Evolutionary conservation across 2,113 vertebrate genomes (phyloP).

Genomic region (Actenoides hombroni): DNA sequence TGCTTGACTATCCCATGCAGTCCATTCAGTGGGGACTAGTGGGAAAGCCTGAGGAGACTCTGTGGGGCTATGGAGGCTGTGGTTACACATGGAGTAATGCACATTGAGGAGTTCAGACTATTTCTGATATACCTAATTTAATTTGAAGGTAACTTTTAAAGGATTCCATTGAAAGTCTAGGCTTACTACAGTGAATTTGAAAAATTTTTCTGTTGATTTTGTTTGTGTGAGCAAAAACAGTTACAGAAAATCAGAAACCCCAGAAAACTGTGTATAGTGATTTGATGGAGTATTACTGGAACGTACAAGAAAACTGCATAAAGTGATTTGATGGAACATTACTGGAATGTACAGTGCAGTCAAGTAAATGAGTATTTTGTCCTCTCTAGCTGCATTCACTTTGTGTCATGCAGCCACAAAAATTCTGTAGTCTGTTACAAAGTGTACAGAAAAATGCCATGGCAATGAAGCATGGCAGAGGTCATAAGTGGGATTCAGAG

Average conservation of each 20-base stretch:
- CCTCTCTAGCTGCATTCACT: not conserved
- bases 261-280: not conserved
- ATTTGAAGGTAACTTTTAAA: not conserved
- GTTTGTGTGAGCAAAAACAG: not conserved
- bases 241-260: not conserved
- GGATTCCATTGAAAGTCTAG: not conserved
- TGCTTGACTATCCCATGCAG: rapidly evolving
- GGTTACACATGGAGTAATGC: not conserved
- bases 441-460: not conserved
- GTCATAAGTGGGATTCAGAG: not conserved
- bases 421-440: not conserved
- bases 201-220: not conserved
- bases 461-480: not conserved
- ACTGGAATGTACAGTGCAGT: not conserved
- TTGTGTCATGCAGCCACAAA: not conserved
- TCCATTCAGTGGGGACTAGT: not conserved
- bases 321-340: not conserved
- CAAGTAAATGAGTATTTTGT: not conserved
- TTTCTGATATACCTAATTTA: not conserved
- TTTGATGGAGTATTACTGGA: not conserved
- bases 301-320: not conserved
- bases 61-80: not conserved
- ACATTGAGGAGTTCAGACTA: not conserved
- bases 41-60: not conserved
- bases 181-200: not conserved